Evolutionary conservation across 2,113 vertebrate genomes (phyloP), one percentile per base, ranked within the genome.

Genomic region (Addax nasomaculatus): DNA sequence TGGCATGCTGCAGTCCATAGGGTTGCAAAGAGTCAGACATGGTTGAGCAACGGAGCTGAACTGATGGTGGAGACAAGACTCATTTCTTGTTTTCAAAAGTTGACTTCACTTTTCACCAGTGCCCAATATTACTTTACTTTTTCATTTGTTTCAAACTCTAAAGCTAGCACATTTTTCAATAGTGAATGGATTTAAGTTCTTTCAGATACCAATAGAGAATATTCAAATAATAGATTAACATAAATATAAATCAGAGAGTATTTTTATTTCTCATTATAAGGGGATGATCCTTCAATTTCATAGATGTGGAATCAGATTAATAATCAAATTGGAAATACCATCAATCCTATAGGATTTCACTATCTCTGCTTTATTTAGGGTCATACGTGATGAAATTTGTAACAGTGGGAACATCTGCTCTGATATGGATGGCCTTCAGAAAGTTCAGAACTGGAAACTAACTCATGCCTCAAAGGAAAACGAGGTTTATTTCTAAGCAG

Each of bases 181-280:
- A 60, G 36, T 55, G 23, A 97, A 57, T 9, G 47, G 36, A 80
- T 36, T 89, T 30, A 60, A 86, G 27, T 89, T 92, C 73, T 67
- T 83, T 70, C 29, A 33, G 27, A n/a, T 36, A 57, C 19, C 19
- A 57, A 49, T 30, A 57, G 2, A 83, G 21, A 30, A 45, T n/a
- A 92, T 76, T 92, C 14, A 86, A 88, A 78, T 64, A 29, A 88
- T 14, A 85, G 25, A 55, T 84, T 62, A 92, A 25, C n/a, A 80
- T 49, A 57, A 64, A 83, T 43, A 79, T 30, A 83, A 89, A 70
- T 23, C 49, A 93, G 55, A 93, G 21, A 47, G 51, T 16, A 67
- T 10, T 94, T 93, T 84, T 92, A 6, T 90, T 96, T 97, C 73
- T 97, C 30, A 33, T 55, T 49, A 89, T 23, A 85, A 58, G 45